Percentiles rank a stretch among this genome's conserved stretches.
Conservation (phyloP, 2,113 vertebrate genomes). For the Thinocorus orbignyianus region DNA sequence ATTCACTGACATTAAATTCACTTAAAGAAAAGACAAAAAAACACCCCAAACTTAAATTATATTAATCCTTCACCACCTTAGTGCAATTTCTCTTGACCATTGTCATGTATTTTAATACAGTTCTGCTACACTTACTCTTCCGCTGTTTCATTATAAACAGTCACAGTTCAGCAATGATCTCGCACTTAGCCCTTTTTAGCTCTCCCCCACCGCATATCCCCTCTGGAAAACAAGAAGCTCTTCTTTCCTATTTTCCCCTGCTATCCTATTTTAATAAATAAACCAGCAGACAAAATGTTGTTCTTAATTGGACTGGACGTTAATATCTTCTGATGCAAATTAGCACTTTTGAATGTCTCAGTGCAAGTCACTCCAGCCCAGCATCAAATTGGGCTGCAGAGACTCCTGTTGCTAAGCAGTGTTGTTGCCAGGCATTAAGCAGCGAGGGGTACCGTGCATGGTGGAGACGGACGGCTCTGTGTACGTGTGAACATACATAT, state of each 20-base stretch:
- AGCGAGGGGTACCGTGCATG: accelerated
- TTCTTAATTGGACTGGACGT: constrained; percentile 22
- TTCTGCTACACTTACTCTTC: not conserved
- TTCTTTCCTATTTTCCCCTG: not conserved
- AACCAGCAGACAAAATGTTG: constrained; percentile 1
- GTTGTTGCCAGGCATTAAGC: not conserved
- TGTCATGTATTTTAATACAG: not conserved
- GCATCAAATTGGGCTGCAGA: not conserved
- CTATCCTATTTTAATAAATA: constrained; percentile 33
- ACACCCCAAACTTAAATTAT: not conserved
- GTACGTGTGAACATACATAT: accelerated
- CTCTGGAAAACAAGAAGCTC: not conserved
- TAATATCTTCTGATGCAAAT: constrained; percentile 44
- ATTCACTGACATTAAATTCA: not conserved
- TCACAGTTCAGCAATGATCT: not conserved
- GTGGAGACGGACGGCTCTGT: accelerated
- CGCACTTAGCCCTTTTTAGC: not conserved
- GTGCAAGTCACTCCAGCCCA: not conserved
- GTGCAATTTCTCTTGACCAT: not conserved
- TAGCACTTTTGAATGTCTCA: not conserved
- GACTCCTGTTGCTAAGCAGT: not conserved
- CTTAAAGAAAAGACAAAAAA: not conserved
- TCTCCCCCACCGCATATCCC: not conserved
- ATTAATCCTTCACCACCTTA: not conserved
- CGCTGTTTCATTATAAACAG: not conserved